Percentiles rank a stretch among this genome's conserved stretches.
Evolutionary conservation across 2,888 invertebrate species (phyloP).

Genomic region (Eupelmus urozonus): DNA sequence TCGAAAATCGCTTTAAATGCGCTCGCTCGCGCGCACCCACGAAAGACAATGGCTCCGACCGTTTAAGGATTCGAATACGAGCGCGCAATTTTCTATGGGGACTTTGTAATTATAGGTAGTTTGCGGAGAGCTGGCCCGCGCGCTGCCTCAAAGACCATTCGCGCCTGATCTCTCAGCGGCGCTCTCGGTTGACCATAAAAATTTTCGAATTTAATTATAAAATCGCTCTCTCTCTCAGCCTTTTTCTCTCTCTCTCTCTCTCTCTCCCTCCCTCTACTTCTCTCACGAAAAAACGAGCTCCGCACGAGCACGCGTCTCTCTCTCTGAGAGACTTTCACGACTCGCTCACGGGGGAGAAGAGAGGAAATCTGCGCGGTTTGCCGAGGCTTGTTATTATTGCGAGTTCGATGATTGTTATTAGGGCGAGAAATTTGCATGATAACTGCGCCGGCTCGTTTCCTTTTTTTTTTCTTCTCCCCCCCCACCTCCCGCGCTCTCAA

Average conservation of each 20-base stretch:
- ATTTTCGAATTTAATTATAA: conserved; percentile 74
- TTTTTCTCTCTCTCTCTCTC: background rate
- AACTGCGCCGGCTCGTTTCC: conserved; percentile 16
- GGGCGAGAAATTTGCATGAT: conserved; percentile 50
- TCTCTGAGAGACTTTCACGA: conserved; percentile 53
- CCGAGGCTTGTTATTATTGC: conserved; percentile 48
- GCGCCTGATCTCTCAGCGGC: conserved; percentile 62
- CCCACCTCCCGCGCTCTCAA: no score
- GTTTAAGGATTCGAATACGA: conserved; percentile 77
- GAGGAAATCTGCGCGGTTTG: conserved; percentile 16
- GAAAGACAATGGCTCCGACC: conserved; percentile 69
- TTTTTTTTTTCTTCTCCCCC: background rate
- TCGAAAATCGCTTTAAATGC: conserved; percentile 61
- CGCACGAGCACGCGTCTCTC: conserved; percentile 10
- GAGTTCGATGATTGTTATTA: conserved; percentile 54
- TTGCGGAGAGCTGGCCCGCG: conserved; percentile 60
- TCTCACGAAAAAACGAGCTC: background rate
- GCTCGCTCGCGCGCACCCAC: conserved; percentile 53
- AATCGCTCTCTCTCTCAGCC: conserved; percentile 44
- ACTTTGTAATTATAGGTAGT: conserved; percentile 77
- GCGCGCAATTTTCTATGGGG: conserved; percentile 75
- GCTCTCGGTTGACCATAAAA: conserved; percentile 69
- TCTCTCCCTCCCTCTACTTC: background rate
- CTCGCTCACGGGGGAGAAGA: no score
- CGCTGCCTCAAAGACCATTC: conserved; percentile 58